Evolutionary conservation across 2,113 vertebrate genomes (phyloP), one percentile per base, ranked within the genome.

Genomic region (Circaetus cinerascens): DNA sequence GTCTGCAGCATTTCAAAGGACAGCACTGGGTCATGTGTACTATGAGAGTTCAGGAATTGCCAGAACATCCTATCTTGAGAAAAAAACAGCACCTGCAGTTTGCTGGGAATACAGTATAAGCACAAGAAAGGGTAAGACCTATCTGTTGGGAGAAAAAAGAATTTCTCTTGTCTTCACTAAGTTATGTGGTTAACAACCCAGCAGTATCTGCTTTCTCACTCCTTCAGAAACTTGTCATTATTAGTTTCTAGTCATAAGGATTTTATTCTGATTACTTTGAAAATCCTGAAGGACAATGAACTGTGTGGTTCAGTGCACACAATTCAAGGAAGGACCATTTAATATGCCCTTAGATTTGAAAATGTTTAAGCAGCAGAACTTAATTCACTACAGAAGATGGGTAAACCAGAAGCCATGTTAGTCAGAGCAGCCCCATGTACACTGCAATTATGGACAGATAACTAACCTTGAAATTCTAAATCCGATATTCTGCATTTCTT

Each of bases 261-360:
- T 62, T 92, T 83, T 78, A 60, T 77, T 79, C 27, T 51, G 67
- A 80, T 93, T 86, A 56, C 82, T 80, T 6, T 83, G 59, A 90
- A 87, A 90, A 83, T 60, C 73, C 69, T 84, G 86, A 96, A 95
- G 91, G 88, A 92, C 79, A 92, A 87, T 13, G 41, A 55, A 56
- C 43, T 53, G 11, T 0, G 2, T 64, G 93, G 43, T 87, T 92
- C 95, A 95, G 36, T 68, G 88, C 48, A 87, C 83, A 60, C 43
- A 81, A 21, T 85, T 89, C 79, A 91, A 68, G 63, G 43, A 90
- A 81, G 64, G 60, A 64, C 80, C 53, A 53, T 41, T 78, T 72
- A 78, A 91, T 48, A 72, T 15, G 57, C n/a, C 68, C 55, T 83
- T 78, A 73, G 53, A 90, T 43, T 50, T 81, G 94, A 85, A 95